Evolutionary conservation across 1,140 invertebrate species (phyloP), one percentile per base, ranked within the genome.

Genomic region (Conopomorpha cramerella): DNA sequence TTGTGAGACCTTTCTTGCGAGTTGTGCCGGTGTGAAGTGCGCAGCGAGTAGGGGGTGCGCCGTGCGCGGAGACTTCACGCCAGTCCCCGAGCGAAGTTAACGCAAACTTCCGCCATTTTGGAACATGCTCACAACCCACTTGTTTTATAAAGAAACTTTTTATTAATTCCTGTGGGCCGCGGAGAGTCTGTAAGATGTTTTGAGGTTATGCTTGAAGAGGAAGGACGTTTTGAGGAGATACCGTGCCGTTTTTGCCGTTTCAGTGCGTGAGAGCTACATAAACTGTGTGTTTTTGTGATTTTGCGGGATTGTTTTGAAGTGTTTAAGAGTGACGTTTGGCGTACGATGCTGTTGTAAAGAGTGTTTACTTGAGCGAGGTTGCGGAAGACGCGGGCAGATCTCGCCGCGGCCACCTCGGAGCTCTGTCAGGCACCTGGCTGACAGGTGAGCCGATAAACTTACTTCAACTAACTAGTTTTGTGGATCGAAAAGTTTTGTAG

Each of bases 81-180:
- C 65, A 71, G 60, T 76, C 64, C 68, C 64, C 68, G 77, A 76
- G 64, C 74, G 73, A 79, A 79, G 71, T 79, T 79, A 74, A 73
- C 72, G 59, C 72, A 63, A 79, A 79, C 72, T 79, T 79, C 77
- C 77, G 72, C 77, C 77, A 78, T 79, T 79, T 79, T 79, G 73
- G 74, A 72, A 78, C 74, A 78, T 79, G 77, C 77, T 78, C 77
- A 73, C 77, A 74, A 77, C 72, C 77, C 71, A 79, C 77, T 79
- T 78, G 77, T 79, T 79, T 79, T 76, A 73, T 77, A 78, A 79
- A 79, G 77, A 78, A 79, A 79, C 77, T 79, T 79, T 79, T 79
- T 79, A 78, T 77, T 78, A 79, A 78, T 78, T 79, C 74, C 71
- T 73, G 74, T 70, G 64, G 73, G 70, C 73, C 74, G 68, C 72